phyloP scores from a whole-genome alignment of 1,140 invertebrate species.

The Drosophila ficusphila region DNA sequence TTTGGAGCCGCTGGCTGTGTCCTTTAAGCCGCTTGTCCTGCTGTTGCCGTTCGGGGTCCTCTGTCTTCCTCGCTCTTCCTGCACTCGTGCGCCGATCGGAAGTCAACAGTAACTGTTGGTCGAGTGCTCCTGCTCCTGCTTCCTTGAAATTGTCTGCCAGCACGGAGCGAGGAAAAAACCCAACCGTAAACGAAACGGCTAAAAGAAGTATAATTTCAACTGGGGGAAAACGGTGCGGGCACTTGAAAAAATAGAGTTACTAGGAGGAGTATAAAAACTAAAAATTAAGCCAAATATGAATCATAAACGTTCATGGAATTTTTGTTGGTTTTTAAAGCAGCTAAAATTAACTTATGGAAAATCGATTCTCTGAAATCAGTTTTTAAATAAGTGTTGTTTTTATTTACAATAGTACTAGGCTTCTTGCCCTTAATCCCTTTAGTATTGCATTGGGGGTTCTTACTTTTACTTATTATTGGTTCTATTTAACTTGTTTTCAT shows the following conservation, averaged over 20 bases:
- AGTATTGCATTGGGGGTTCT: too few relatives aligned
- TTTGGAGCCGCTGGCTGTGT: constrained; percentile 46
- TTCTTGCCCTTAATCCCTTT: too few relatives aligned
- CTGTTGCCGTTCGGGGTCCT: constrained; percentile 43
- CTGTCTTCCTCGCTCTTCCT: constrained; percentile 33
- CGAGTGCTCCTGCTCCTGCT: constrained; percentile 56
- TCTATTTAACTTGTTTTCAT: too few relatives aligned
- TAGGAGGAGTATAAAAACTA: too few relatives aligned
- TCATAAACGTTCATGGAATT: too few relatives aligned
- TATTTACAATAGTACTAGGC: too few relatives aligned
- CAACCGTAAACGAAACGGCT: constrained; percentile 70
- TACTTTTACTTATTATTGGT: too few relatives aligned
- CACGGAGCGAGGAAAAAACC: constrained; percentile 30
- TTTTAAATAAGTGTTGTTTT: too few relatives aligned
- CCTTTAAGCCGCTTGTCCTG: constrained; percentile 78
- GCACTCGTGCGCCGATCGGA: constrained; percentile 76
- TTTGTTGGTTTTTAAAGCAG: too few relatives aligned
- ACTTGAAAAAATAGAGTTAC: constrained; percentile 6
- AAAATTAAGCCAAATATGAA: background rate
- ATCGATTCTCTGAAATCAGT: too few relatives aligned
- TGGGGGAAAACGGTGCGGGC: background rate
- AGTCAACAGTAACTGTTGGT: constrained; percentile 75
- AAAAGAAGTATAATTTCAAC: constrained; percentile 44
- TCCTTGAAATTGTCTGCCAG: constrained; percentile 58
- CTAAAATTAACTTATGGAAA: too few relatives aligned